These are phyloP conservation scores for Drosophila bunnanda DNA, from an alignment of 2,888 invertebrate genomes.

Conservation along the genomic window DNA sequence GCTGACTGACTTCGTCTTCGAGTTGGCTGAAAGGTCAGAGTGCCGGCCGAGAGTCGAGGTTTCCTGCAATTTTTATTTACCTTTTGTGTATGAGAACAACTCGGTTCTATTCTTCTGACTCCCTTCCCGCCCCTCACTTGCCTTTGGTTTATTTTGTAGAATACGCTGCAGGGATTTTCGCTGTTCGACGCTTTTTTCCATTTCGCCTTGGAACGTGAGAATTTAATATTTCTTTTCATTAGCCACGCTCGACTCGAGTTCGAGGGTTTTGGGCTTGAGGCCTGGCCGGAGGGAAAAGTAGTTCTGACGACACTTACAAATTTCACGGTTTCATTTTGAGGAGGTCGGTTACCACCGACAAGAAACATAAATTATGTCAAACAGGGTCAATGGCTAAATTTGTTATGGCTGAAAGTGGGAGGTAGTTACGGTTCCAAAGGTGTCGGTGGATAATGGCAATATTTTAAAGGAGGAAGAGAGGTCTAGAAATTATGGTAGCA, in stretches of 20 bases:
- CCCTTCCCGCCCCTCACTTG: background rate
- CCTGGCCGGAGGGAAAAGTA: constrained; percentile 10
- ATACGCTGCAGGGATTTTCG: constrained; percentile 45
- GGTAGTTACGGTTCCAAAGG: background rate
- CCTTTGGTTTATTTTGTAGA: constrained; percentile 48
- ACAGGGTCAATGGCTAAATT: constrained; percentile 54
- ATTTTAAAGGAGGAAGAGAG: background rate
- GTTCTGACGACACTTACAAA: constrained; percentile 64
- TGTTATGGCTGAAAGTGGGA: constrained; percentile 16
- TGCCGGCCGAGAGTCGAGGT: constrained; percentile 33
- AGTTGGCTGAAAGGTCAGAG: constrained; percentile 69
- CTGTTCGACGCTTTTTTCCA: constrained; percentile 35
- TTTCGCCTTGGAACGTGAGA: constrained; percentile 72
- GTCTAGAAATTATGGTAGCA: background rate
- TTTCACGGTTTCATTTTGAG: constrained; percentile 62
- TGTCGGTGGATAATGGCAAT: background rate
- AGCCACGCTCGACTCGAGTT: constrained; percentile 55
- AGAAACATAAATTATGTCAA: constrained; percentile 63
- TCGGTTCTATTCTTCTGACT: constrained; percentile 45
- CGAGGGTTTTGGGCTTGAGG: constrained; percentile 20
- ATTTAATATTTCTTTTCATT: constrained; percentile 81
- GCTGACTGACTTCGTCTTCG: constrained; percentile 63
- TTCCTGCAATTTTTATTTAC: constrained; percentile 75
- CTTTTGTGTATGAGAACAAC: constrained; percentile 67
- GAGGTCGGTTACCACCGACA: constrained; percentile 49